Evolutionary conservation across 2,113 vertebrate species (phyloP).

Genomic region (Myotis lucifugus): DNA sequence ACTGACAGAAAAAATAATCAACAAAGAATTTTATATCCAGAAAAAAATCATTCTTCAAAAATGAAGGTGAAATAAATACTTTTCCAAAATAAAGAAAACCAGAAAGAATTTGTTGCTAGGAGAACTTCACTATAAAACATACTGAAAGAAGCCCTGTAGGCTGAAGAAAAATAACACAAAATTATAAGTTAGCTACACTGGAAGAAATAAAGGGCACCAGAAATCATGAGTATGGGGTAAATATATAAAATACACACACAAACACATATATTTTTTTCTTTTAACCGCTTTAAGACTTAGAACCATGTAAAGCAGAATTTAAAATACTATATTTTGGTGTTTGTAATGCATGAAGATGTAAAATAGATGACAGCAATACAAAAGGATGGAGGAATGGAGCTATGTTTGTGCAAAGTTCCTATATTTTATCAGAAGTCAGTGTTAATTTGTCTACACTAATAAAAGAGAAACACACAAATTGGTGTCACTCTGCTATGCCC

Average conservation of each 20-base stretch:
- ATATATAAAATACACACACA: background rate
- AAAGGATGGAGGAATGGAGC: background rate
- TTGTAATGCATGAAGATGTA: background rate
- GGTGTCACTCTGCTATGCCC: too few relatives aligned
- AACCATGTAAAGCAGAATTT: background rate
- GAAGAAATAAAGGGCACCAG: background rate
- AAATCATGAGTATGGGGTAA: background rate
- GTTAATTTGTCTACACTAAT: background rate
- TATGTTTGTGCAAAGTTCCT: background rate
- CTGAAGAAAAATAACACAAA: constrained; percentile 45
- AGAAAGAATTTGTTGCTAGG: constrained; percentile 4
- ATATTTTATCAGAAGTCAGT: background rate
- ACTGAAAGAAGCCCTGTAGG: background rate
- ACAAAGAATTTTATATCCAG: background rate
- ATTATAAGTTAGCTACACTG: background rate
- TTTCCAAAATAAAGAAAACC: constrained; percentile 35
- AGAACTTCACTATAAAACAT: background rate
- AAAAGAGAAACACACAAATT: too few relatives aligned
- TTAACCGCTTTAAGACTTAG: background rate
- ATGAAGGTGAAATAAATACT: constrained; percentile 39
- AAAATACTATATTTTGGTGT: background rate
- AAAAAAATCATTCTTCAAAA: constrained; percentile 31
- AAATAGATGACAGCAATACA: background rate
- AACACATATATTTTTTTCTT: background rate
- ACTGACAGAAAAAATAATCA: background rate